Base-by-base conservation (phyloP, 2,888 invertebrate genomes). In the Calameuta pallipes region DNA sequence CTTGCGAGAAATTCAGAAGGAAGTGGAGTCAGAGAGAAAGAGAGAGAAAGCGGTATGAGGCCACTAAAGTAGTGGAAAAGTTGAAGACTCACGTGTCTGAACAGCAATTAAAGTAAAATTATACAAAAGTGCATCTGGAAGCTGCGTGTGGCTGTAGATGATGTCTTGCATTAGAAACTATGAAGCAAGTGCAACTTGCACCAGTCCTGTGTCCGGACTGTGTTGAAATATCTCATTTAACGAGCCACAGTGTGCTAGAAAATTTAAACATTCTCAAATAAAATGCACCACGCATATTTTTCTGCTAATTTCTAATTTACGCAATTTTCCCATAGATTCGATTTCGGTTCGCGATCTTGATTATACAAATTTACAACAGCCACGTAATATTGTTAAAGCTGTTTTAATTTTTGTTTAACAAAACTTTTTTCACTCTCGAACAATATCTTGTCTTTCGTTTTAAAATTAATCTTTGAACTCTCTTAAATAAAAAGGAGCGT, bases 61-160 rank as follows among this genome's bases (percentile, higher is more conserved):
- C 6, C 23, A 56, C 56, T 56, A 56, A 56, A 56, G 23, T 56
- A 56, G 56, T 56, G 23, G 56, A 56, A 56, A 56, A 56, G 56
- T 56, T 56, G 23, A 56, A 56, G 56, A 56, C 56, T 56, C 56
- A 56, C 76, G 76, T 79, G 80, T 81, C 85, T 85, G 85, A 86
- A 87, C 87, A 88, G 89, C 87, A 89, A 88, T 89, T 89, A 88
- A 89, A 87, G 86, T 88, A 85, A 87, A 88, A 89, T 89, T 89
- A 89, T 89, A 89, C 89, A 88, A 87, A 88, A 86, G 84, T 83
- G 9, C 36, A 68, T 35, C 35, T 74, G 15, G 69, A 15, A 23
- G 56, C 70, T 35, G 33, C 15, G 71, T 71, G 13, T 11, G 13
- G 13, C 34, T 71, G 31, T 31, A 71, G 34, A 71, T 71, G 31